Evolutionary conservation across 2,797 vertebrate species (phyloP).

Genomic region (Morus bassanus): DNA sequence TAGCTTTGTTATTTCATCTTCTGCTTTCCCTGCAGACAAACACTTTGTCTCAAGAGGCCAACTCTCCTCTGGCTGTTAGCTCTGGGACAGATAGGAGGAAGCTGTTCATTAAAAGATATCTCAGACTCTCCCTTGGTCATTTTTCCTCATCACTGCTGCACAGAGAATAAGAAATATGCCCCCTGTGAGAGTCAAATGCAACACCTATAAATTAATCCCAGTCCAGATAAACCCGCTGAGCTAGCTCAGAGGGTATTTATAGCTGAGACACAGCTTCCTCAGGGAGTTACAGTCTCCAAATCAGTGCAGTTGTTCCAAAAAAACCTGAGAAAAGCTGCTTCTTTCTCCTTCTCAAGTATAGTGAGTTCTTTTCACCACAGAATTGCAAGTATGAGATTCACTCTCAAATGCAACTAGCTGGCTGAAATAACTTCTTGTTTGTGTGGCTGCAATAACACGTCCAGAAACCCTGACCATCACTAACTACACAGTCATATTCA

Average conservation of each 20-base stretch:
- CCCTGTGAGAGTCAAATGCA: background rate
- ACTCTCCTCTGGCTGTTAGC: background rate
- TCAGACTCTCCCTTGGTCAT: background rate
- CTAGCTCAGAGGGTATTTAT: background rate
- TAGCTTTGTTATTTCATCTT: background rate
- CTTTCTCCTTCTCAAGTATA: background rate
- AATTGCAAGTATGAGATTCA: background rate
- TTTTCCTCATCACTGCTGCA: background rate
- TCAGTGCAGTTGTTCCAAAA: background rate
- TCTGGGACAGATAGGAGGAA: background rate
- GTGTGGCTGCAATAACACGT: background rate
- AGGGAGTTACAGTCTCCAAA: background rate
- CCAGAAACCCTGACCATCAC: background rate
- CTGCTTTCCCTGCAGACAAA: background rate
- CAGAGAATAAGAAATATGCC: background rate
- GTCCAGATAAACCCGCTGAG: background rate
- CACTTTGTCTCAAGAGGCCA: background rate
- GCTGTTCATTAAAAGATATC: background rate
- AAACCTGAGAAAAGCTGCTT: background rate
- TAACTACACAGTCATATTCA: background rate
- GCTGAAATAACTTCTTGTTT: conserved; percentile 16
- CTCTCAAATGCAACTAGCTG: background rate
- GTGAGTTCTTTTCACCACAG: background rate
- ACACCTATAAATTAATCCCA: background rate
- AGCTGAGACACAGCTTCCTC: background rate